Conservation (phyloP, 2,888 invertebrate genomes). For the Tenthredo scrophulariae region DNA sequence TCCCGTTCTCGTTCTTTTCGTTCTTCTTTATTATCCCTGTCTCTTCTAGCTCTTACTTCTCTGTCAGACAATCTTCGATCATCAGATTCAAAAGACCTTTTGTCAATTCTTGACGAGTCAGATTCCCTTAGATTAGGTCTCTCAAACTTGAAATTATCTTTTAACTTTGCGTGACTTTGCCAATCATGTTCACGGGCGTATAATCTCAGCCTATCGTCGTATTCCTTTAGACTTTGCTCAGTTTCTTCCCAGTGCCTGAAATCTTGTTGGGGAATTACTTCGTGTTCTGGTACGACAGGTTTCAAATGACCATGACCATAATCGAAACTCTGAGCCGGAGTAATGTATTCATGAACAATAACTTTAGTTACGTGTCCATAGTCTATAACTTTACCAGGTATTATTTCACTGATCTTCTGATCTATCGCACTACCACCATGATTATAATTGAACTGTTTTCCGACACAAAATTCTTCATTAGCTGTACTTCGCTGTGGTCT, state of each 20-base stretch:
- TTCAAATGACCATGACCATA: slow-evolving; percentile 74
- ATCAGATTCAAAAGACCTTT: slow-evolving; percentile 61
- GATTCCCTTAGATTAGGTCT: slow-evolving; percentile 56
- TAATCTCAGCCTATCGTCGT: slow-evolving; percentile 69
- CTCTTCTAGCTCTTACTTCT: slow-evolving; percentile 63
- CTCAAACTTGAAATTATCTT: slow-evolving; percentile 31
- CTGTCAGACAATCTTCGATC: slow-evolving; percentile 62
- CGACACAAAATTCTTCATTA: slow-evolving; percentile 70
- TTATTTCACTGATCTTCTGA: slow-evolving; percentile 65
- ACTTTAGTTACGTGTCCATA: slow-evolving; percentile 69
- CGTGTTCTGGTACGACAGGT: slow-evolving; percentile 68
- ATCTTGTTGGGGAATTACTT: slow-evolving; percentile 66
- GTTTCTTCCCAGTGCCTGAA: slow-evolving; percentile 74
- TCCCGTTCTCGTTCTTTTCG: slow-evolving; percentile 62
- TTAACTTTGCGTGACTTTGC: slow-evolving; percentile 17
- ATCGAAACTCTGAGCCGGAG: slow-evolving; percentile 70
- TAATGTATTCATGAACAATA: slow-evolving; percentile 64
- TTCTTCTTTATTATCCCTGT: slow-evolving; percentile 60
- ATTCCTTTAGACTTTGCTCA: slow-evolving; percentile 73
- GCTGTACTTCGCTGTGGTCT: slow-evolving; percentile 49
- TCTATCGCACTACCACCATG: slow-evolving; percentile 67
- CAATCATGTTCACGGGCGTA: slow-evolving; percentile 59
- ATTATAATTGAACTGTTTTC: slow-evolving; percentile 76
- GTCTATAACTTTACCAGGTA: slow-evolving; percentile 72
- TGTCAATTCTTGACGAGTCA: slow-evolving; percentile 57